These are phyloP conservation scores for Polia nebulosa DNA, from an alignment of 2,888 invertebrate species.

Conservation along the genomic window DNA sequence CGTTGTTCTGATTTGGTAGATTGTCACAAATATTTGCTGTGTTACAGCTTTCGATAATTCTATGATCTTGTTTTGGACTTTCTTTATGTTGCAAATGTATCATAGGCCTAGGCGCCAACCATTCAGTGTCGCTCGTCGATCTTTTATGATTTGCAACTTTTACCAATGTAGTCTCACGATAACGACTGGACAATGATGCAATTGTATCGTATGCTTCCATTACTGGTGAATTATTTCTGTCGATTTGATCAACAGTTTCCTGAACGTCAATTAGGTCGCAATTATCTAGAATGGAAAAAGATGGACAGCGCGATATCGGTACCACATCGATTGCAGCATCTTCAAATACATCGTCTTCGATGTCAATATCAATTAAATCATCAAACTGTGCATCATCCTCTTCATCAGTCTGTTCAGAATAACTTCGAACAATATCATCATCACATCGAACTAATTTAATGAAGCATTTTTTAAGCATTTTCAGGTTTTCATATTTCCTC, in stretches of 20 bases:
- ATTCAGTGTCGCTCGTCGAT: conserved; percentile 47
- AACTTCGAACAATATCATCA: conserved; percentile 28
- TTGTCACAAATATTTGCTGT: background rate
- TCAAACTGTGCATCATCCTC: conserved; percentile 21
- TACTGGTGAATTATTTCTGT: conserved; percentile 74
- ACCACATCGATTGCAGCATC: conserved; percentile 12
- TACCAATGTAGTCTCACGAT: background rate
- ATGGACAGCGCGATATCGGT: conserved; percentile 56
- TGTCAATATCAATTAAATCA: conserved; percentile 19
- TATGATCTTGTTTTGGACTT: conserved; percentile 7
- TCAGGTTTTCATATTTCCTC: conserved; percentile 68
- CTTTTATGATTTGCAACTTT: conserved; percentile 3
- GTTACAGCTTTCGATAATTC: background rate
- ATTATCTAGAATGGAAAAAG: conserved; percentile 61
- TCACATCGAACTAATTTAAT: conserved; percentile 78
- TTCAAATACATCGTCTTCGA: conserved; percentile 23
- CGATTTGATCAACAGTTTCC: conserved; percentile 9
- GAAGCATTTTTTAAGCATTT: conserved; percentile 70
- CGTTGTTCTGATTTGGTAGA: conserved; percentile 22
- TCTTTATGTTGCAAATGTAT: conserved; percentile 28
- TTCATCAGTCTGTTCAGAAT: background rate
- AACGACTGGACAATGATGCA: conserved; percentile 30
- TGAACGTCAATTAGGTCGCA: conserved; percentile 38
- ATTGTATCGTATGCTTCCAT: conserved; percentile 76
- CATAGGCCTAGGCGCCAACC: conserved; percentile 47